phyloP scores from a whole-genome alignment of 2,888 invertebrate species.

The Troides helena region DNA sequence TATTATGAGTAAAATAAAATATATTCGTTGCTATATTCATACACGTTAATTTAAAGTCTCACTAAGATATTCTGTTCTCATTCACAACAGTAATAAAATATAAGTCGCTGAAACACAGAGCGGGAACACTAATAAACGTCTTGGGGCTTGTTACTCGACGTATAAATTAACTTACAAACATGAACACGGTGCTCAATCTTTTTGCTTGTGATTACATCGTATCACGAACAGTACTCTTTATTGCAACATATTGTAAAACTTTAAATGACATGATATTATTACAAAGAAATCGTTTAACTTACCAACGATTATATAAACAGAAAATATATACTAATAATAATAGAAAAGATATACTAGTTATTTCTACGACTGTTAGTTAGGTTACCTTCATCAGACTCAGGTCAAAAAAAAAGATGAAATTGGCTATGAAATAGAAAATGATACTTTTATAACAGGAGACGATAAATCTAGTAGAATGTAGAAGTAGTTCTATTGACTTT shows the following conservation, averaged over 20 bases:
- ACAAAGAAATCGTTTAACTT: too few species aligned
- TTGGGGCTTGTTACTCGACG: constrained; percentile 28
- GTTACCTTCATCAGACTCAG: too few species aligned
- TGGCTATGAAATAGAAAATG: too few species aligned
- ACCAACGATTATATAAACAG: too few species aligned
- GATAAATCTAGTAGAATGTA: too few species aligned
- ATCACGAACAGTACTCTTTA: not conserved
- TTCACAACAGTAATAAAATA: constrained; percentile 30
- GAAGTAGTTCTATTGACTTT: too few species aligned
- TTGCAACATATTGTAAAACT: not conserved
- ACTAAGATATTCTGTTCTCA: constrained; percentile 26
- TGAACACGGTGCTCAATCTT: constrained; percentile 26
- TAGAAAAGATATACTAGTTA: too few species aligned
- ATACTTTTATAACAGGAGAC: too few species aligned
- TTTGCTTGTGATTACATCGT: constrained; percentile 13
- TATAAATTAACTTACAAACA: constrained; percentile 31
- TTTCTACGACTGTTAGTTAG: too few species aligned
- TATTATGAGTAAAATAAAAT: not conserved
- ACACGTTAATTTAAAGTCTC: constrained; percentile 17
- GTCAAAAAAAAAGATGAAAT: too few species aligned
- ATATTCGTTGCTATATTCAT: not conserved
- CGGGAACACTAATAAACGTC: constrained; percentile 30
- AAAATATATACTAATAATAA: too few species aligned
- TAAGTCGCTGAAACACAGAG: constrained; percentile 28
- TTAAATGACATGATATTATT: not conserved